These are phyloP conservation scores for Petrocephalus sullivani DNA, from an alignment of 2,797 vertebrate species.

Conservation along the genomic window DNA sequence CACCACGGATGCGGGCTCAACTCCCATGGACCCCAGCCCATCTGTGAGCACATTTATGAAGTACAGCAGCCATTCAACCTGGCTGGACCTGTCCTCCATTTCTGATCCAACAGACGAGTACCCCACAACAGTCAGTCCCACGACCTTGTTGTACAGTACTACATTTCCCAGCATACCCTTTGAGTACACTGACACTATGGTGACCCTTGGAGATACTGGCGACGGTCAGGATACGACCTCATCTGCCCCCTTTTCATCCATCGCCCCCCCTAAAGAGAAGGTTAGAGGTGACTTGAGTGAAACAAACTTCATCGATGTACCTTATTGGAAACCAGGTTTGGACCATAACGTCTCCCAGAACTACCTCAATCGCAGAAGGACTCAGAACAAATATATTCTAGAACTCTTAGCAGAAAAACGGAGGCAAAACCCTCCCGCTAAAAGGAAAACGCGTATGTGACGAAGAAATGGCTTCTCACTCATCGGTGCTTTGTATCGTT, in stretches of 20 bases:
- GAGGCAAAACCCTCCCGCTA: slow-evolving; percentile 51
- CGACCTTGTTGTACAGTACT: not conserved
- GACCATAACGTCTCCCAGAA: slow-evolving; percentile 64
- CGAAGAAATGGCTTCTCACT: not conserved
- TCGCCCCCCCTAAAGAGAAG: not conserved
- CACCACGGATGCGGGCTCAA: not conserved
- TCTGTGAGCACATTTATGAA: not conserved
- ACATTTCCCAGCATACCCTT: not conserved
- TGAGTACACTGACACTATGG: not conserved
- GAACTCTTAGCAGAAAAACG: slow-evolving; percentile 82
- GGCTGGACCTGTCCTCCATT: not conserved
- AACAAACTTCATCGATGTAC: slow-evolving; percentile 71
- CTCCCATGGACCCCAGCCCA: not conserved
- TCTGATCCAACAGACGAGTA: not conserved
- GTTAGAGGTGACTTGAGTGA: slow-evolving; percentile 62
- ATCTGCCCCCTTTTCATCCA: slow-evolving; percentile 5
- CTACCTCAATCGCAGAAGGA: slow-evolving; percentile 71
- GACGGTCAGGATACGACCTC: not conserved
- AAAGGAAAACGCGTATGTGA: slow-evolving; percentile 36
- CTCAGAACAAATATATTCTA: slow-evolving; percentile 88
- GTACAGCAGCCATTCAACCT: slow-evolving; percentile 3
- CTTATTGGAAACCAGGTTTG: slow-evolving; percentile 64
- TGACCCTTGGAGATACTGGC: not conserved
- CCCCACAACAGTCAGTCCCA: not conserved
- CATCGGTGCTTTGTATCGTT: not conserved